A percentile compares a stretch with the other conserved stretches of the same genome.
Evolutionary conservation across 2,888 invertebrate genomes (phyloP).

Genomic region (Aleiodes testaceus): DNA sequence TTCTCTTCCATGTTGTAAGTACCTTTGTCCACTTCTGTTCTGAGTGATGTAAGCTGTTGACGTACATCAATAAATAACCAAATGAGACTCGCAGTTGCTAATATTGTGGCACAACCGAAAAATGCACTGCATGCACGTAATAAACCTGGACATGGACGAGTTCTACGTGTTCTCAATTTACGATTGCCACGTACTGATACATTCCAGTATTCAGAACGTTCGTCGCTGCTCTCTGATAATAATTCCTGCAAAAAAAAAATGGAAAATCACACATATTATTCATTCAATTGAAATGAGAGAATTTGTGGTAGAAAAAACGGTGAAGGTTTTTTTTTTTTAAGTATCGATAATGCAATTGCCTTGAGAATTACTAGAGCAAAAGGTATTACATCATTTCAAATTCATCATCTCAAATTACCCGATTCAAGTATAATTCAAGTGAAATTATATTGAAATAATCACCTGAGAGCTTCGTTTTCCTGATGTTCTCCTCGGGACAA

Average conservation of each 20-base stretch:
- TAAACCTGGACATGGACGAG: conserved; percentile 74
- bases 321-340: not conserved
- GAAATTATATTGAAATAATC: conserved; percentile 34
- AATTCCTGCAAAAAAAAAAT: conserved; percentile 74
- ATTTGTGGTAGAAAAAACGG: not conserved
- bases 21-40: conserved; percentile 81
- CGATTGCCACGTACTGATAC: conserved; percentile 62
- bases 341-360: no score
- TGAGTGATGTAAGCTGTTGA: conserved; percentile 79
- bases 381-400: no score
- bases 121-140: conserved; percentile 78
- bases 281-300: not conserved
- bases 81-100: conserved; percentile 79
- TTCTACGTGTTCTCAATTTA: conserved; percentile 63
- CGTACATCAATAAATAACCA: conserved; percentile 82
- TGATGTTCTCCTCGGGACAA: conserved; percentile 70
- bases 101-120: conserved; percentile 78
- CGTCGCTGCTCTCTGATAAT: conserved; percentile 79
- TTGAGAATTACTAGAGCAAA: no score
- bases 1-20: conserved; percentile 49
- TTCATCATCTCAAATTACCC: no score
- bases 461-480: conserved; percentile 70
- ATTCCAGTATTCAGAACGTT: conserved; percentile 75
- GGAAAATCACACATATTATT: not conserved
- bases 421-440: not conserved